phyloP scores from a whole-genome alignment of 2,888 invertebrate genomes.

The Nemotelus pantherinus region DNA sequence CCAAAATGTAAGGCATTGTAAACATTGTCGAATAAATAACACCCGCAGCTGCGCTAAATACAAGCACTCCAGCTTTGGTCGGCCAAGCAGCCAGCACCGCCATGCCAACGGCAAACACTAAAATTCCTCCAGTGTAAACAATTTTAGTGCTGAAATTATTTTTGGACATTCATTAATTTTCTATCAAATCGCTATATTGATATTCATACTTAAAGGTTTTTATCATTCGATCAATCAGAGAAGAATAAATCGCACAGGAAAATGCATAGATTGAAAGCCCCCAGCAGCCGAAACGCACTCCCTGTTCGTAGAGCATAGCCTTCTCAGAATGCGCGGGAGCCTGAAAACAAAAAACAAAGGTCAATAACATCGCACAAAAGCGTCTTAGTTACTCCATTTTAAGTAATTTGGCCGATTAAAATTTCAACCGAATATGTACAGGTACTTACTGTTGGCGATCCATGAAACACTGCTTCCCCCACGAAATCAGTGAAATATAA shows the following conservation, averaged over 20 bases:
- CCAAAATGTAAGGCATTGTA: constrained; percentile 64
- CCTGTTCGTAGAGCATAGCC: constrained; percentile 60
- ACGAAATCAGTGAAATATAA: constrained; percentile 75
- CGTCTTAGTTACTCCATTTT: background rate
- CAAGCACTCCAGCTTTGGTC: constrained; percentile 62
- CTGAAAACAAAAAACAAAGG: constrained; percentile 45
- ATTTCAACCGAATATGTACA: background rate
- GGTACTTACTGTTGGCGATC: constrained; percentile 65
- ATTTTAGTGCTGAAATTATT: constrained; percentile 56
- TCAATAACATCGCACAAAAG: constrained; percentile 2
- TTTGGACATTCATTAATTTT: background rate
- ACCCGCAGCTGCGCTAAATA: constrained; percentile 64
- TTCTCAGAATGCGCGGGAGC: constrained; percentile 56
- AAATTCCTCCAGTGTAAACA: constrained; percentile 62
- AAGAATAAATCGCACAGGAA: constrained; percentile 64
- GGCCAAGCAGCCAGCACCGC: constrained; percentile 63
- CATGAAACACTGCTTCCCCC: constrained; percentile 70
- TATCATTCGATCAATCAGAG: constrained; percentile 62
- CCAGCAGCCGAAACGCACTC: constrained; percentile 65
- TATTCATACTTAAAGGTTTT: constrained; percentile 60
- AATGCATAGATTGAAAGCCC: constrained; percentile 65
- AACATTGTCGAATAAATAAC: constrained; percentile 64
- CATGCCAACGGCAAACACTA: constrained; percentile 64
- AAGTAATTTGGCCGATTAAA: background rate
- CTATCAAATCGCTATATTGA: background rate